A percentile compares a stretch with the other conserved stretches of the same genome.
Evolutionary conservation across 2,113 vertebrate species (phyloP).

Genomic region (Xyrauchen texanus): DNA sequence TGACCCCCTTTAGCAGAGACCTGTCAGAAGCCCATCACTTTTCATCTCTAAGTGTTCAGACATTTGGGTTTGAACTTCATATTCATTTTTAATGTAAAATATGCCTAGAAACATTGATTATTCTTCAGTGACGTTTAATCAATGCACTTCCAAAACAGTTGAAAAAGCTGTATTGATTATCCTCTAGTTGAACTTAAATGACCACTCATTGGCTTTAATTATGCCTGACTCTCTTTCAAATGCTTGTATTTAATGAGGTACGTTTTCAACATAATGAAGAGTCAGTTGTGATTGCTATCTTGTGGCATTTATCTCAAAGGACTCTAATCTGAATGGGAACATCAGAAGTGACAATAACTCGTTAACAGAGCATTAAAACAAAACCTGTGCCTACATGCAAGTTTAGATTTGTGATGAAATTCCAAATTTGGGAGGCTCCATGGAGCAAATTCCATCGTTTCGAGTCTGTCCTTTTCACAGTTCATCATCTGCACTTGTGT

Average conservation of each 20-base stretch:
- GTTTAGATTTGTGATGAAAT: conserved; percentile 35
- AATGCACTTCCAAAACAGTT: conserved; percentile 19
- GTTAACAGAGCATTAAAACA: neutral
- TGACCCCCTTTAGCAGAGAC: conserved; percentile 36
- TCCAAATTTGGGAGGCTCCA: conserved; percentile 48
- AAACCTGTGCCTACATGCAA: conserved; percentile 1
- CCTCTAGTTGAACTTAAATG: conserved; percentile 21
- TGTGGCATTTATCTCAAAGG: too few relatives aligned
- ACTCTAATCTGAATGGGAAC: conserved; percentile 6
- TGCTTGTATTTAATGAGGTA: conserved; percentile 22
- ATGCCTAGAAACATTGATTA: conserved; percentile 14
- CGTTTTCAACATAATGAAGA: neutral
- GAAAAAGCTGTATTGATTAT: conserved; percentile 24
- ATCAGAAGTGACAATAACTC: neutral
- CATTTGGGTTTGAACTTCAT: neutral
- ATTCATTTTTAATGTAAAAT: neutral
- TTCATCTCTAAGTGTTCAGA: neutral
- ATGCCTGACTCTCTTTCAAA: conserved; percentile 24
- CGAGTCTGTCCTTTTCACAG: conserved; percentile 69
- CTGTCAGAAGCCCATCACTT: neutral
- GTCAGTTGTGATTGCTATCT: too few relatives aligned
- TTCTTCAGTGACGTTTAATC: conserved; percentile 33
- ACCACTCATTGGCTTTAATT: conserved; percentile 28
- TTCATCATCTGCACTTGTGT: conserved; percentile 74
- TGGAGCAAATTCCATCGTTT: conserved; percentile 70